Percentiles rank a stretch among this genome's conserved stretches.
Evolutionary conservation across 2,888 invertebrate species (phyloP).

Genomic region (Drosophila paracracens): DNA sequence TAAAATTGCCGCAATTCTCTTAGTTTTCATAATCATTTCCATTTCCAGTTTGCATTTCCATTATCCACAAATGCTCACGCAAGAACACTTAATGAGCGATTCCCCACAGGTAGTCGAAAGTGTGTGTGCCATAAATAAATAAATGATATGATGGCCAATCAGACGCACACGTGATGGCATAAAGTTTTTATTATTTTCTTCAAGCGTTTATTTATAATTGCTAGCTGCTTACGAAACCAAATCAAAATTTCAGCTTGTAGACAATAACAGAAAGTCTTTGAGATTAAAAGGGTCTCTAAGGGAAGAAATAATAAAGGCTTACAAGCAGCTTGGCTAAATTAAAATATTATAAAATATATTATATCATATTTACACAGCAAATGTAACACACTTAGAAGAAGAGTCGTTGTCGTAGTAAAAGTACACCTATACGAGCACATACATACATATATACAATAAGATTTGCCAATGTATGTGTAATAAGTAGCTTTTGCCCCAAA

Average conservation of each 20-base stretch:
- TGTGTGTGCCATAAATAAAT: conserved; percentile 37
- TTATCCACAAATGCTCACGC: conserved; percentile 42
- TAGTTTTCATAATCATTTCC: conserved; percentile 37
- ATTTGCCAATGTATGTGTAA: conserved; percentile 10
- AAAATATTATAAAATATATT: background rate
- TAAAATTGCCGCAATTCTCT: conserved; percentile 47
- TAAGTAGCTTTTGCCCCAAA: conserved; percentile 44
- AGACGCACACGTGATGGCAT: conserved; percentile 64
- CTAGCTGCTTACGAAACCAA: conserved; percentile 8
- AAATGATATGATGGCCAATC: conserved; percentile 58
- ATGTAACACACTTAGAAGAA: background rate
- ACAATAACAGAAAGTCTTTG: background rate
- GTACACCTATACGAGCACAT: background rate
- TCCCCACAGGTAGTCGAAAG: conserved; percentile 60
- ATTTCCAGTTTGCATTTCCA: conserved; percentile 38
- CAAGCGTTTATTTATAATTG: conserved; percentile 49
- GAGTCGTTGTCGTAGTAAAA: background rate
- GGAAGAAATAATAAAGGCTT: background rate
- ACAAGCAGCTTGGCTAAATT: background rate
- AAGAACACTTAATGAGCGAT: conserved; percentile 54
- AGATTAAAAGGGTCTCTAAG: too few species aligned
- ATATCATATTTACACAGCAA: background rate
- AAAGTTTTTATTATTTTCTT: conserved; percentile 60
- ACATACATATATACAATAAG: background rate
- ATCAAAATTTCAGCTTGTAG: conserved; percentile 8